Conservation (phyloP, 2,113 vertebrate genomes). For the Aldabrachelys gigantea region DNA sequence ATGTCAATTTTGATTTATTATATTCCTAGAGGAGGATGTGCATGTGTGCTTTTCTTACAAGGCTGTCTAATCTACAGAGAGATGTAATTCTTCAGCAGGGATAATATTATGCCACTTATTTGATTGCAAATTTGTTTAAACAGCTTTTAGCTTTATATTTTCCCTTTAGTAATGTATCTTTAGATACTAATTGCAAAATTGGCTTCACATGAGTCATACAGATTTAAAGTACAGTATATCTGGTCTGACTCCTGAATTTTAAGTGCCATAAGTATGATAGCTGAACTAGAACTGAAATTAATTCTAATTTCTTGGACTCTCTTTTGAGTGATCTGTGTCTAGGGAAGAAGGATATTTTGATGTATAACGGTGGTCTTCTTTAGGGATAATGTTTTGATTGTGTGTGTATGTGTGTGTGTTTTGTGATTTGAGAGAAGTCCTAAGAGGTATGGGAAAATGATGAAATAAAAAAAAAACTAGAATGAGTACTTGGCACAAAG, state of each 20-base stretch:
- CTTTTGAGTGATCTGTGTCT: neutral
- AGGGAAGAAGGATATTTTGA: conserved; percentile 8
- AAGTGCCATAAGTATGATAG: neutral
- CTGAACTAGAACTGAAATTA: conserved; percentile 16
- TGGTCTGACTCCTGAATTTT: conserved; percentile 56
- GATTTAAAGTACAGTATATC: conserved; percentile 46
- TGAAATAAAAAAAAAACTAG: conserved; percentile 1
- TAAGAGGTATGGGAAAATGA: neutral
- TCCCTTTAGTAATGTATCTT: conserved; percentile 74
- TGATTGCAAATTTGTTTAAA: conserved; percentile 81
- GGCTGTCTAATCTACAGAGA: conserved; percentile 65
- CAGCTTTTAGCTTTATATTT: conserved; percentile 77
- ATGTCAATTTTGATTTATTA: conserved; percentile 66
- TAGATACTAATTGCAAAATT: conserved; percentile 73
- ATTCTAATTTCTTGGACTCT: conserved; percentile 5
- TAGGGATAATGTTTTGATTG: neutral
- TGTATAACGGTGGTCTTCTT: neutral
- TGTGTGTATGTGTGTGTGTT: neutral
- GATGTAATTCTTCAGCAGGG: conserved; percentile 75
- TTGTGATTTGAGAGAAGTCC: conserved; percentile 26
- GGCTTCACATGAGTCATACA: conserved; percentile 68
- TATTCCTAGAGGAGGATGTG: conserved; percentile 64
- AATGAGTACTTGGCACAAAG: conserved; percentile 15
- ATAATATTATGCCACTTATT: conserved; percentile 74
- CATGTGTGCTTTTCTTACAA: conserved; percentile 74